A percentile compares a stretch with the other conserved stretches of the same genome.
phyloP scores from a whole-genome alignment of 2,113 vertebrate genomes.

The Himantopus leucocephalus region DNA sequence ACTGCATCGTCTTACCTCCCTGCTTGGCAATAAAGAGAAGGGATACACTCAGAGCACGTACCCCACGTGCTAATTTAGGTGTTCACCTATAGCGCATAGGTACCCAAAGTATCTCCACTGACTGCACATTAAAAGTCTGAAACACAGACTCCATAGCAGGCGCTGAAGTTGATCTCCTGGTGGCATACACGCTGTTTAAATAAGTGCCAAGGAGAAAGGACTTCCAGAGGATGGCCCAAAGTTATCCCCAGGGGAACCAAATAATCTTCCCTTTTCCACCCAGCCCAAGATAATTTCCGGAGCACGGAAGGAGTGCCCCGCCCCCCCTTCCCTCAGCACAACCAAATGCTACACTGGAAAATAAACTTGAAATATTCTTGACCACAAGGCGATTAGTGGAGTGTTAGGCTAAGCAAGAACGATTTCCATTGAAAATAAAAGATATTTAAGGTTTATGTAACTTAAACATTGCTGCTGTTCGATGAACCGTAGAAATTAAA shows the following conservation, averaged over 20 bases:
- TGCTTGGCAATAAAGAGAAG: background rate
- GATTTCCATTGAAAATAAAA: background rate
- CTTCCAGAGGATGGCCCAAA: background rate
- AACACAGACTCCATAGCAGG: background rate
- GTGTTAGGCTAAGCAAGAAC: background rate
- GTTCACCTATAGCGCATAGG: background rate
- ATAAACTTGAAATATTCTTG: background rate
- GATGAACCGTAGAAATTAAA: constrained; percentile 10
- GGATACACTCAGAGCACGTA: background rate
- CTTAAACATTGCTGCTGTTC: background rate
- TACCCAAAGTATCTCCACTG: background rate
- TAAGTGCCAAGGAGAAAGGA: background rate
- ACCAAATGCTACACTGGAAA: background rate
- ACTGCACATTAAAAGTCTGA: background rate
- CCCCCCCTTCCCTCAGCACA: background rate
- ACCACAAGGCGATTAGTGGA: background rate
- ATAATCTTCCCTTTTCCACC: background rate
- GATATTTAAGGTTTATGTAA: constrained; percentile 23
- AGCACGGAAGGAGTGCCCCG: rapidly evolving
- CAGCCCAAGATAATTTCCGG: background rate
- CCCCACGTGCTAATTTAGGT: background rate
- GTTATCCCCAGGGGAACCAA: background rate
- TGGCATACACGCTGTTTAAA: background rate
- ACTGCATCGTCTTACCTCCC: background rate
- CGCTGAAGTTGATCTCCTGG: background rate